Percentiles rank a stretch among this genome's conserved stretches.
Conservation (phyloP, 2,888 invertebrate genomes). For the Lithosia quadra region DNA sequence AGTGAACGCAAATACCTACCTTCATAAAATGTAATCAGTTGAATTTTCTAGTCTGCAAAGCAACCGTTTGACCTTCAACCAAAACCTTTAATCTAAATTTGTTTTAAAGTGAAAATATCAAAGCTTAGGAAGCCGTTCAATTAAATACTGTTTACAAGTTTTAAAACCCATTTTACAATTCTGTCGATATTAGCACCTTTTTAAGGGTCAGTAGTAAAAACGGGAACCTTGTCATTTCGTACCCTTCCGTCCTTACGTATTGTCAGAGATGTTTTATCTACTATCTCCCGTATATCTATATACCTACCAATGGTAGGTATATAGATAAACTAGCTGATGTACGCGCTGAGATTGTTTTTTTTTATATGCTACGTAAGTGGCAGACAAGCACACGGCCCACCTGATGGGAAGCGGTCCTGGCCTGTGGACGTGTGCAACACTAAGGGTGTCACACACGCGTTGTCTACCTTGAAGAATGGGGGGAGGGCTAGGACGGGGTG, state of each 20-base stretch:
- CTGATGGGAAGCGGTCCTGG: too few relatives aligned
- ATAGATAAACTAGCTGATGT: too few relatives aligned
- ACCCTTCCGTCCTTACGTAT: not conserved
- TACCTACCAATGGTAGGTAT: too few relatives aligned
- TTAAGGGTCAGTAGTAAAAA: conserved; percentile 2
- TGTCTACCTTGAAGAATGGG: too few relatives aligned
- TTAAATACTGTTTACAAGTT: not conserved
- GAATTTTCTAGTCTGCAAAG: conserved; percentile 5
- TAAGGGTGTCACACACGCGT: too few relatives aligned
- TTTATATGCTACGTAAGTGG: too few relatives aligned
- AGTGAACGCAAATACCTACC: conserved; percentile 26
- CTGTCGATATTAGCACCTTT: not conserved
- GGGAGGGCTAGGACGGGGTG: too few relatives aligned
- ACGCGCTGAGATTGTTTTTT: too few relatives aligned
- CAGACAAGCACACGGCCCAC: too few relatives aligned
- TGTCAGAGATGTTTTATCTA: not conserved
- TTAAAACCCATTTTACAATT: not conserved
- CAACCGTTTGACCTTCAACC: conserved; percentile 8
- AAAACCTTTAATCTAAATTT: conserved; percentile 7
- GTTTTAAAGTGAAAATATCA: conserved; percentile 7
- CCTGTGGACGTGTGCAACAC: too few relatives aligned
- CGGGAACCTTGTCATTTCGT: not conserved
- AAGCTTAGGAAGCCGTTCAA: not conserved
- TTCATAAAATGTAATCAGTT: conserved; percentile 24
- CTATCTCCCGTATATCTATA: too few relatives aligned